Evolutionary conservation across 2,797 vertebrate genomes (phyloP).

Genomic region (Diplodus sargus): DNA sequence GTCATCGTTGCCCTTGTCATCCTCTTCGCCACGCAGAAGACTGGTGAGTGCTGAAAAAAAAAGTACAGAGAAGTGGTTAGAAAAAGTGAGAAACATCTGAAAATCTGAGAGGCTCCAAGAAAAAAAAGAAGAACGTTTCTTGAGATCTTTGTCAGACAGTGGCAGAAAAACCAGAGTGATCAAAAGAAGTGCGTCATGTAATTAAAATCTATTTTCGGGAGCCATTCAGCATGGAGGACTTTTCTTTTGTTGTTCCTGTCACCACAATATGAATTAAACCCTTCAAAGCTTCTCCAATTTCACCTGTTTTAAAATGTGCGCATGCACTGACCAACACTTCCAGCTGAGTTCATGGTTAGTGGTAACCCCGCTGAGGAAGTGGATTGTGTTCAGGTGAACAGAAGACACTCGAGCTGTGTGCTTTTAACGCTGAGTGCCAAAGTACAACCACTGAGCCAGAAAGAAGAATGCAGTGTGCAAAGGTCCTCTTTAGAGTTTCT

Average conservation of each 20-base stretch:
- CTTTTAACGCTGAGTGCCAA: slow-evolving; percentile 55
- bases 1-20: slow-evolving; percentile 90
- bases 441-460: slow-evolving; percentile 50
- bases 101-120: background rate
- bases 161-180: background rate
- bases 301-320: background rate
- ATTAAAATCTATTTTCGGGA: background rate
- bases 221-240: background rate
- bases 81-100: slow-evolving; percentile 13
- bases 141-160: background rate
- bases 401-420: slow-evolving; percentile 37
- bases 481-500: slow-evolving; percentile 31
- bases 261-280: background rate
- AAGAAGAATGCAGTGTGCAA: slow-evolving; percentile 41
- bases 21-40: slow-evolving; percentile 91
- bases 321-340: slow-evolving; percentile 10
- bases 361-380: slow-evolving; percentile 31
- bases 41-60: slow-evolving; percentile 76
- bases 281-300: slow-evolving; percentile 15
- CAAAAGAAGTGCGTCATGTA: background rate
- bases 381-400: slow-evolving; percentile 43
- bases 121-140: background rate
- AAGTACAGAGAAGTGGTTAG: background rate
- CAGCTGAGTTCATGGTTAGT: slow-evolving; percentile 42
- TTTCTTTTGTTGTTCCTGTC: slow-evolving; percentile 20